Evolutionary conservation across 2,797 vertebrate species (phyloP).

Genomic region (Danionella dracula): DNA sequence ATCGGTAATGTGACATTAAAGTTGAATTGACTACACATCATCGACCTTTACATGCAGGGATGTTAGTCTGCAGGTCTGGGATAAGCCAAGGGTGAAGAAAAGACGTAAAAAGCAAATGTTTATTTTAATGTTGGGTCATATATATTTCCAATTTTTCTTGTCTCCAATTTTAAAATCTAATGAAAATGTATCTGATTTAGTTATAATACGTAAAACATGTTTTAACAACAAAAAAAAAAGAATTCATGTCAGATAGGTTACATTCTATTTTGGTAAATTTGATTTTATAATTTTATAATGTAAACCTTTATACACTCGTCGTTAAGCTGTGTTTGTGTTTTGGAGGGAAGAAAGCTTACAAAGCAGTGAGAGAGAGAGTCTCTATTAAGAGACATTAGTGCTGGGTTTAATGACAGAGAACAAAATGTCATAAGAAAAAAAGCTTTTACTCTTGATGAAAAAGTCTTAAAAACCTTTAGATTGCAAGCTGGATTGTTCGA

Average conservation of each 20-base stretch:
- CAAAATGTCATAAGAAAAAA: background rate
- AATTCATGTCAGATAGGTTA: slow-evolving; percentile 56
- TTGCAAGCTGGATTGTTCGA: no score
- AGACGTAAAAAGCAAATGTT: slow-evolving; percentile 24
- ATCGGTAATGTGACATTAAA: slow-evolving; percentile 32
- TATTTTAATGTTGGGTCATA: slow-evolving; percentile 59
- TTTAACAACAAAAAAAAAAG: slow-evolving; percentile 15
- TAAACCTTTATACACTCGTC: slow-evolving; percentile 44
- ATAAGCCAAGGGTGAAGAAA: slow-evolving; percentile 15
- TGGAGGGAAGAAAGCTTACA: slow-evolving; percentile 25
- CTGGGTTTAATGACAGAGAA: slow-evolving; percentile 8
- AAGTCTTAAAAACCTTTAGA: no score
- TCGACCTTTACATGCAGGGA: slow-evolving; percentile 30
- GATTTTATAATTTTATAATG: slow-evolving; percentile 50
- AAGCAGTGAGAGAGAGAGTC: slow-evolving; percentile 19
- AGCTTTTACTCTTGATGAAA: no score
- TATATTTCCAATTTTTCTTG: no score
- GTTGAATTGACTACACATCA: slow-evolving; percentile 35
- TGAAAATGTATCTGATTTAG: no score
- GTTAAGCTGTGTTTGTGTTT: slow-evolving; percentile 45
- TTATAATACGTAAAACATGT: no score
- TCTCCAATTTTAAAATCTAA: no score
- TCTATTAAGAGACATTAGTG: slow-evolving; percentile 23
- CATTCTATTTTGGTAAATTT: slow-evolving; percentile 61
- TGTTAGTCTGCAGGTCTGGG: slow-evolving; percentile 14